Evolutionary conservation across 2,797 vertebrate species (phyloP), one percentile per base, ranked within the genome.

Genomic region (Tolypeutes matacus): DNA sequence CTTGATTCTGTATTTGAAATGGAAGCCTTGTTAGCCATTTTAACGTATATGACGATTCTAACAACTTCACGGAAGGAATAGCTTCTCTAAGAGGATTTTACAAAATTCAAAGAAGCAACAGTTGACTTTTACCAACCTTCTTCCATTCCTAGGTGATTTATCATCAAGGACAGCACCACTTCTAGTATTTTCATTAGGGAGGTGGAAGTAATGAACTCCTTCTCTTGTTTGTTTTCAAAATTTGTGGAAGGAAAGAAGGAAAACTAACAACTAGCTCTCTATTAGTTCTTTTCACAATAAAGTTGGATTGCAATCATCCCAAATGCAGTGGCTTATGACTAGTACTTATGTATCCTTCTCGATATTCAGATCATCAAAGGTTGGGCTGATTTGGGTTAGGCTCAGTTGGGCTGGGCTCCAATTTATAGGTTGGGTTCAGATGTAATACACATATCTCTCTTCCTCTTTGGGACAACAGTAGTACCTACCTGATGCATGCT

Each of bases 1-100:
- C 23, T 27, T 88, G 87, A 69, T 73, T 84, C 77, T 75, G 1
- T 69, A 27, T 88, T 93, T 93, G 36, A 78, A 93, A 7, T 85
- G 11, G 58, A 93, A 89, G 36, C 4, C 7, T 73, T 17, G 67
- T 49, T 89, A 51, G 12, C 18, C 23, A 29, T 46, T 87, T 89
- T 91, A 89, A 84, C 15, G 20, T 39, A 13, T 27, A 65, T 67
- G 15, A 60, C 12, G 36, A 56, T 34, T 90, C 7, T 75, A 58
- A 46, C 29, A 82, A 62, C 72, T 88, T 95, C n/a, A 90, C 34
- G 29, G 67, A 86, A 93, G 27, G 18, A 20, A 34, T 67, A 76
- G 29, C 27, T 51, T n/a, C 56, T 60, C 15, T 81, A 77, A 76
- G 8, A 58, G 14, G 6, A 5, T 39, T 90, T 67, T 87, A 25